Percentiles rank a stretch among this genome's conserved stretches.
Conservation (phyloP, 2,113 vertebrate species). For the Nesoenas mayeri region DNA sequence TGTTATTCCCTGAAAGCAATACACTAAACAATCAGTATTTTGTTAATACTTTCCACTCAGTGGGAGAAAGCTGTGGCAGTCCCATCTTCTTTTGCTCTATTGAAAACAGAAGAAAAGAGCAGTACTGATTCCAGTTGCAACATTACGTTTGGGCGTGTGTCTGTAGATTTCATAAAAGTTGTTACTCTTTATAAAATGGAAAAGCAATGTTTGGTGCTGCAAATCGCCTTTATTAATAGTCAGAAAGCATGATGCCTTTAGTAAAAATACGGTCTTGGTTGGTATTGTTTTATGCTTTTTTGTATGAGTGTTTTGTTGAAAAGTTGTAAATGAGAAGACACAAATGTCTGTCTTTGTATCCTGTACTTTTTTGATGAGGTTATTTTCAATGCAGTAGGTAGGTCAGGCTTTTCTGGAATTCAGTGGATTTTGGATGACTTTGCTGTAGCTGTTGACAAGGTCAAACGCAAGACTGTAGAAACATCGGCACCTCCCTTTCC, state of each 20-base stretch:
- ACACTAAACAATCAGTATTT: neutral
- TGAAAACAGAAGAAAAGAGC: neutral
- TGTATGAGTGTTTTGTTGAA: neutral
- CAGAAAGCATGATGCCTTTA: neutral
- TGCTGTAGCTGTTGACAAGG: constrained; percentile 52
- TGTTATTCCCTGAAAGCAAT: constrained; percentile 18
- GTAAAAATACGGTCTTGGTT: neutral
- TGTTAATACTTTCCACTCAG: neutral
- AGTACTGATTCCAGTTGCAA: neutral
- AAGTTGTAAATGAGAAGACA: neutral
- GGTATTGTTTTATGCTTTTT: neutral
- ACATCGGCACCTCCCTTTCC: constrained; percentile 33
- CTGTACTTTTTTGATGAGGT: neutral
- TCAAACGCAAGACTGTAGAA: neutral
- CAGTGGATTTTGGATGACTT: constrained; percentile 49
- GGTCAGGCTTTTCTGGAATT: constrained; percentile 39
- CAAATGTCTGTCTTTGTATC: neutral
- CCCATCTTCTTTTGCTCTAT: neutral
- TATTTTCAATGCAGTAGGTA: neutral
- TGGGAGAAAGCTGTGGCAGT: neutral
- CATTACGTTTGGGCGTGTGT: neutral
- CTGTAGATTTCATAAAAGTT: neutral
- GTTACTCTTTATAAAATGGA: neutral
- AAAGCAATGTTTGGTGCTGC: neutral
- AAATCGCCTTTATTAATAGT: neutral